Evolutionary conservation across 1,140 invertebrate species (phyloP).

Genomic region (Galleria mellonella): DNA sequence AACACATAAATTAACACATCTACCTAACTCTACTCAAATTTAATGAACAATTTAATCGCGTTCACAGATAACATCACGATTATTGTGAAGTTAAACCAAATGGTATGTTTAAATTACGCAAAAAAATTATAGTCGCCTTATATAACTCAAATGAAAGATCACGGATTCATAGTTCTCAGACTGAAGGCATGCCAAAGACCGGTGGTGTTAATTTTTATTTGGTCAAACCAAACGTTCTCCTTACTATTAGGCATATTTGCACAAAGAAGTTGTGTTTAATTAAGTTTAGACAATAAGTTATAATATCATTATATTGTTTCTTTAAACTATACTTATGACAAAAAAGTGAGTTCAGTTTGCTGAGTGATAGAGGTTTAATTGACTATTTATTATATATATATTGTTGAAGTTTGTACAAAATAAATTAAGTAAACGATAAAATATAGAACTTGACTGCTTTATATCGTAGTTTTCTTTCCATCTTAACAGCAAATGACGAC

Average conservation of each 20-base stretch:
- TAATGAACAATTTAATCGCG: background rate
- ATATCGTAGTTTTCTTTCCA: constrained; percentile 43
- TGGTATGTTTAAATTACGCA: background rate
- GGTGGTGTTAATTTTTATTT: constrained; percentile 26
- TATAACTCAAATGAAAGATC: too few species aligned
- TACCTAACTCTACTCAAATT: background rate
- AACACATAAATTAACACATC: background rate
- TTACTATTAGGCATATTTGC: constrained; percentile 71
- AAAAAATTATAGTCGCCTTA: background rate
- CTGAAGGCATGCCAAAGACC: background rate
- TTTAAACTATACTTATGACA: constrained; percentile 69
- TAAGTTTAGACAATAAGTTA: constrained; percentile 75
- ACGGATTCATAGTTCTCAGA: background rate
- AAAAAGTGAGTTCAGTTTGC: constrained; percentile 74
- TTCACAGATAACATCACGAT: background rate
- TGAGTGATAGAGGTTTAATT: constrained; percentile 76
- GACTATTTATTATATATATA: constrained; percentile 76
- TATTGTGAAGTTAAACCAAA: background rate
- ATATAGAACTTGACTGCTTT: constrained; percentile 77
- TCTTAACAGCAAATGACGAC: too few species aligned
- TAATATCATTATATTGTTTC: constrained; percentile 69
- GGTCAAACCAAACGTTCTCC: constrained; percentile 67
- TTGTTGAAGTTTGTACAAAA: constrained; percentile 77
- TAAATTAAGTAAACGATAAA: constrained; percentile 77
- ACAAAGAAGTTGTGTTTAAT: constrained; percentile 74